These are phyloP conservation scores for Carcharodon carcharias DNA, from an alignment of 2,797 vertebrate species.

Conservation along the genomic window DNA sequence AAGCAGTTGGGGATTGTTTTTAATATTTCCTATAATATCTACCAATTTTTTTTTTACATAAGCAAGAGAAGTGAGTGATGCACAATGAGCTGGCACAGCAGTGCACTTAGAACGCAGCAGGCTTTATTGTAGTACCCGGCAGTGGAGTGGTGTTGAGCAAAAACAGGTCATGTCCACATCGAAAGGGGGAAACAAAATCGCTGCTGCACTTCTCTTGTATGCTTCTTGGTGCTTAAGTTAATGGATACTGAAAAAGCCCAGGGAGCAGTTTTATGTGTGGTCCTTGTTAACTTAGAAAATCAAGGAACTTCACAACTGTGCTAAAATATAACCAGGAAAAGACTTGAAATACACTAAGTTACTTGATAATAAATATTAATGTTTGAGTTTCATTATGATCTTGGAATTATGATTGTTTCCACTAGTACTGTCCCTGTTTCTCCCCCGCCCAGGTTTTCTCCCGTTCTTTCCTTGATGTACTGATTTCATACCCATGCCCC, in stretches of 20 bases:
- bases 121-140: neutral
- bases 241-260: neutral
- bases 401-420: neutral
- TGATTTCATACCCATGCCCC: too few relatives aligned
- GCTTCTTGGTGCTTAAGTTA: too few relatives aligned
- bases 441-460: neutral
- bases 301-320: neutral
- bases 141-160: neutral
- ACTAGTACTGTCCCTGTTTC: neutral
- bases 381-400: neutral
- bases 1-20: neutral
- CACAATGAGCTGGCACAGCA: neutral
- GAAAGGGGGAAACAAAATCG: neutral
- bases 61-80: neutral
- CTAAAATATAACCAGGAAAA: neutral
- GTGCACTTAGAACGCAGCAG: slow-evolving; percentile 17
- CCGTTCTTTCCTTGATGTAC: neutral
- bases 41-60: neutral
- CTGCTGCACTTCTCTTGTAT: neutral
- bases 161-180: neutral
- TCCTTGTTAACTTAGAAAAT: neutral
- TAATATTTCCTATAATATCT: neutral
- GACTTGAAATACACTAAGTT: neutral
- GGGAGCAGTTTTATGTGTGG: neutral
- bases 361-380: neutral